These are phyloP conservation scores for Phrynocephalus versicolor DNA, from an alignment of 2,113 vertebrate species.

Conservation along the genomic window DNA sequence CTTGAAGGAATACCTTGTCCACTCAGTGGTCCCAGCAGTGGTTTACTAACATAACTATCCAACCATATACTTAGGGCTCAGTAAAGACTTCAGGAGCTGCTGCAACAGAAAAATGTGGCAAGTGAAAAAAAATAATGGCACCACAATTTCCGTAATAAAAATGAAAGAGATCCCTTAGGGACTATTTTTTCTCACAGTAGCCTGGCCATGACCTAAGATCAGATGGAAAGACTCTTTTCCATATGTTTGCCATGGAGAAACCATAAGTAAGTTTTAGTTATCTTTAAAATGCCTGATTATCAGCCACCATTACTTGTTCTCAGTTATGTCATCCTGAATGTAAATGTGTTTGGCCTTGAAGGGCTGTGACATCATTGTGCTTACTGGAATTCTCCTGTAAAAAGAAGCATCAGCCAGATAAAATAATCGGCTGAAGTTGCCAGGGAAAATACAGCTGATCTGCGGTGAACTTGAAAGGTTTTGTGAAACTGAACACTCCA, in stretches of 20 bases:
- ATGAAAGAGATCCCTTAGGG: no score
- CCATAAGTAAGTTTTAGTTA: no score
- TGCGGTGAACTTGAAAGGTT: background rate
- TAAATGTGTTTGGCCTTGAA: background rate
- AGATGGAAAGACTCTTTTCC: no score
- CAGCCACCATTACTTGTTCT: background rate
- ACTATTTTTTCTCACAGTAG: no score
- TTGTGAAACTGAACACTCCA: background rate
- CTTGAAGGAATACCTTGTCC: background rate
- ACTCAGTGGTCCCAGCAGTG: background rate
- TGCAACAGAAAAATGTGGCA: no score
- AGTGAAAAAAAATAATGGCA: no score
- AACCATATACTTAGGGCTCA: no score
- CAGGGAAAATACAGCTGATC: background rate
- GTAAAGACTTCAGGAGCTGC: no score
- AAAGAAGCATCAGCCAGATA: background rate
- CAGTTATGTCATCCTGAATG: background rate
- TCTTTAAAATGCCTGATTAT: background rate
- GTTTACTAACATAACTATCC: no score
- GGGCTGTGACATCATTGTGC: background rate
- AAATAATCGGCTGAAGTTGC: background rate
- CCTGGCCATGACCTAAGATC: no score
- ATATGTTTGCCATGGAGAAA: no score
- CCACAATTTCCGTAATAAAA: no score
- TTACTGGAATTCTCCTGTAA: background rate